These are phyloP conservation scores for Tridacna gigas DNA, from an alignment of 2,888 invertebrate species.

Conservation along the genomic window DNA sequence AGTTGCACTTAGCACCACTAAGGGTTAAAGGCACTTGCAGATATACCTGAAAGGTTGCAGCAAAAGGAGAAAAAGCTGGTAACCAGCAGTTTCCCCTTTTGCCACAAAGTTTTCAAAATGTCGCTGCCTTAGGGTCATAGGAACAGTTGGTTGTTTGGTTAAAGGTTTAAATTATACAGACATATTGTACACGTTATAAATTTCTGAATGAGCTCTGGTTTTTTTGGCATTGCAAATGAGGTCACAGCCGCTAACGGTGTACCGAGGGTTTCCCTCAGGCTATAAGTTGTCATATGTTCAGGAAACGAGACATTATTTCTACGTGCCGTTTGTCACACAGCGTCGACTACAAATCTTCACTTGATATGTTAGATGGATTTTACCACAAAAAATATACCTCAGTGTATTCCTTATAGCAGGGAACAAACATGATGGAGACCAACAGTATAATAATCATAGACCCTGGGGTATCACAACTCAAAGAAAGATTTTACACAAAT, in stretches of 20 bases:
- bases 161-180: background rate
- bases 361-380: background rate
- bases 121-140: background rate
- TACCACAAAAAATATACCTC: no score
- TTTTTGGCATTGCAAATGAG: background rate
- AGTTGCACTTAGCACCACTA: no score
- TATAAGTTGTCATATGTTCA: slow-evolving; percentile 5
- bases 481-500: no score
- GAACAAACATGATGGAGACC: no score
- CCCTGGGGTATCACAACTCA: no score
- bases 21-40: no score
- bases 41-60: no score
- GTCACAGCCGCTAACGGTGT: background rate
- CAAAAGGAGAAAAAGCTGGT: no score
- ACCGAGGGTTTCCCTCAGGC: background rate
- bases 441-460: no score
- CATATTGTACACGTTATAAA: background rate
- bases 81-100: background rate
- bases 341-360: background rate
- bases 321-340: background rate
- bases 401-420: no score
- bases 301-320: slow-evolving; percentile 14
- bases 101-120: background rate
- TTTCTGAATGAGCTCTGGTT: background rate
- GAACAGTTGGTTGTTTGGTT: background rate